Percentiles rank a stretch among this genome's conserved stretches.
Conservation (phyloP, 2,888 invertebrate genomes). For the Netelia inedita region DNA sequence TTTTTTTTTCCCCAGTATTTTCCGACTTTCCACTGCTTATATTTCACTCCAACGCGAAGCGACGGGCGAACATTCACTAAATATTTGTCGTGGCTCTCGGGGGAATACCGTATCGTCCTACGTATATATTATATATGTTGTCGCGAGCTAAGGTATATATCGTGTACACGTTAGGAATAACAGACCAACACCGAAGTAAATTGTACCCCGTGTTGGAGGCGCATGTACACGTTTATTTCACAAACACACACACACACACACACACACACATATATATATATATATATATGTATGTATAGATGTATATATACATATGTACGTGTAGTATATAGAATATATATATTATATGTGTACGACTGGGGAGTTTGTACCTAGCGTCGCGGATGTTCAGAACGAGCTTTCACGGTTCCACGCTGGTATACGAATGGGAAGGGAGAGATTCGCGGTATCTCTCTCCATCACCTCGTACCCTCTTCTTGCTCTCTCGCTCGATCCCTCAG, state of each 20-base stretch:
- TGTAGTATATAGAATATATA: not conserved
- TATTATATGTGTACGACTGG: constrained; percentile 14
- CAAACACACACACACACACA: not conserved
- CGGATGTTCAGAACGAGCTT: constrained; percentile 67
- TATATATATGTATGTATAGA: not conserved
- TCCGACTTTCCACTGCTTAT: constrained; percentile 11
- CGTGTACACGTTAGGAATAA: constrained; percentile 48
- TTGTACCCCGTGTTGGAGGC: constrained; percentile 22
- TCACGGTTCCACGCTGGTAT: constrained; percentile 57
- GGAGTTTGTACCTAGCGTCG: constrained; percentile 42
- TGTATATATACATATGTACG: not conserved
- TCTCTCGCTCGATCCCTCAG: constrained; percentile 51
- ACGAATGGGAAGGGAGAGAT: constrained; percentile 14
- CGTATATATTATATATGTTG: not conserved
- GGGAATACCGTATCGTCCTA: constrained; percentile 9
- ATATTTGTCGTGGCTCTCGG: constrained; percentile 61
- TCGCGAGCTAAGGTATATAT: constrained; percentile 13
- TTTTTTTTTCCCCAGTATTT: not conserved
- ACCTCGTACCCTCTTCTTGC: constrained; percentile 24
- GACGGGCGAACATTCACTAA: constrained; percentile 57
- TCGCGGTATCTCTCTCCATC: not conserved
- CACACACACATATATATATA: not conserved
- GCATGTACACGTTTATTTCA: constrained; percentile 32
- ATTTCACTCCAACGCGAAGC: constrained; percentile 32
- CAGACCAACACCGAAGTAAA: constrained; percentile 28